Evolutionary conservation across 2,797 vertebrate species (phyloP), one percentile per base, ranked within the genome.

Genomic region (Austrolebias charrua): DNA sequence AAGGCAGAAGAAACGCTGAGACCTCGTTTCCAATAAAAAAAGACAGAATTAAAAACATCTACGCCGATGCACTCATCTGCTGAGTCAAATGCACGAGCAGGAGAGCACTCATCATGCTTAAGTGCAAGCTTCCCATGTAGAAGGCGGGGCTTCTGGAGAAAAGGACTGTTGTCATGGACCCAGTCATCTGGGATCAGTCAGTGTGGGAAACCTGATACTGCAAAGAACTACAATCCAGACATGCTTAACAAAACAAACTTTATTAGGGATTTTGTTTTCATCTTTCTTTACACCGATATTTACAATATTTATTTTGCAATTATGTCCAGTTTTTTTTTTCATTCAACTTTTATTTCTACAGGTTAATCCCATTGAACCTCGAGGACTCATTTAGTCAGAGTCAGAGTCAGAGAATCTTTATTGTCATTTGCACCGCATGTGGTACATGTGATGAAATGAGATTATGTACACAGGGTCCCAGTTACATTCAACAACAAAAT

Each of bases 41-140:
- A 19, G 29, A 50, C 31, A 20, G 47, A 50, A n/a, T 33, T 33
- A 56, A 31, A 67, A 50, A 56, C 0, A 8, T 33, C 49, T 54
- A 14, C 19, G 68, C 18, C 42, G 56, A 60, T 28, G 24, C 24
- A 24, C 24, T 24, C 24, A 24, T 24, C 24, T 24, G 3, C 24
- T 24, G 11, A 65, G 20, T 50, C 57, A 63, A 46, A 59, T 13
- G 43, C 49, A 35, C 15, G 42, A 31, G 45, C 29, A 61, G 52
- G 28, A 76, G 61, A 76, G 51, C 48, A 29, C 63, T 65, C 55
- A 42, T 35, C 18, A 73, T 46, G 29, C 61, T 73, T 38, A 67
- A 76, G 74, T 69, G 65, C 46, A 71, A 70, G 71, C 52, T 60
- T 73, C 61, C 20, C 31, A 33, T 43, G 64, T 42, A 50, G 65